A percentile compares a stretch with the other conserved stretches of the same genome.
Evolutionary conservation across 1,140 invertebrate species (phyloP).

Genomic region (Drosophila obscura): DNA sequence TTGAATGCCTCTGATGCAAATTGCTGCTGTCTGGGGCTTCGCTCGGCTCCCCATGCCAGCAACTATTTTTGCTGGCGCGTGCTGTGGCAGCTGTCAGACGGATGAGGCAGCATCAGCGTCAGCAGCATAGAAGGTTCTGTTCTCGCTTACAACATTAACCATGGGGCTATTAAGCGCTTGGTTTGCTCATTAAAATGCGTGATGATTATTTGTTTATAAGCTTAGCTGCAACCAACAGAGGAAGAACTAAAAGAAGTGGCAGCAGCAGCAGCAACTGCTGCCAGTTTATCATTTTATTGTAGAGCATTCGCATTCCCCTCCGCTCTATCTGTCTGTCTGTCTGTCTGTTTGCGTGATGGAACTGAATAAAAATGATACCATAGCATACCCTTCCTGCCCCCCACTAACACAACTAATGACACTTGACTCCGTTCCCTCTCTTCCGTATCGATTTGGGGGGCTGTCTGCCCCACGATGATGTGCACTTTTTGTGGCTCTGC

Average conservation of each 20-base stretch:
- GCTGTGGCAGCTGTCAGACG: constrained; percentile 46
- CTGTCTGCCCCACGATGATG: constrained; percentile 50
- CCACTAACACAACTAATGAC: constrained; percentile 43
- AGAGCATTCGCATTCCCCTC: constrained; percentile 7
- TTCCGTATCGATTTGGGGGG: constrained; percentile 52
- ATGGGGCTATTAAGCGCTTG: constrained; percentile 58
- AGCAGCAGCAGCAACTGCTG: constrained; percentile 18
- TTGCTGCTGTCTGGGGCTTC: constrained; percentile 42
- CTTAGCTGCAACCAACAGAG: constrained; percentile 5
- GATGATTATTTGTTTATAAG: constrained; percentile 75
- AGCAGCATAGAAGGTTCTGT: not conserved
- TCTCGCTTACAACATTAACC: constrained; percentile 55
- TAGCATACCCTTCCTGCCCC: not conserved
- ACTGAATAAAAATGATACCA: constrained; percentile 23
- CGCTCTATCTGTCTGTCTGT: not conserved
- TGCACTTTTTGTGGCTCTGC: constrained; percentile 62
- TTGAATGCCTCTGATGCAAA: constrained; percentile 68
- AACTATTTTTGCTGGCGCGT: constrained; percentile 46
- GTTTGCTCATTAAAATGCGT: constrained; percentile 74
- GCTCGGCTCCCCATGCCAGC: not conserved
- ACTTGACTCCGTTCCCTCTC: constrained; percentile 8
- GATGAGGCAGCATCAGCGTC: constrained; percentile 19
- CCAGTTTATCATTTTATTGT: constrained; percentile 48
- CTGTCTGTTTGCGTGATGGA: constrained; percentile 17
- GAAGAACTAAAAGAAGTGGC: no score